Conservation (phyloP, 2,113 vertebrate species). For the Pelvicachromis taeniatus region DNA sequence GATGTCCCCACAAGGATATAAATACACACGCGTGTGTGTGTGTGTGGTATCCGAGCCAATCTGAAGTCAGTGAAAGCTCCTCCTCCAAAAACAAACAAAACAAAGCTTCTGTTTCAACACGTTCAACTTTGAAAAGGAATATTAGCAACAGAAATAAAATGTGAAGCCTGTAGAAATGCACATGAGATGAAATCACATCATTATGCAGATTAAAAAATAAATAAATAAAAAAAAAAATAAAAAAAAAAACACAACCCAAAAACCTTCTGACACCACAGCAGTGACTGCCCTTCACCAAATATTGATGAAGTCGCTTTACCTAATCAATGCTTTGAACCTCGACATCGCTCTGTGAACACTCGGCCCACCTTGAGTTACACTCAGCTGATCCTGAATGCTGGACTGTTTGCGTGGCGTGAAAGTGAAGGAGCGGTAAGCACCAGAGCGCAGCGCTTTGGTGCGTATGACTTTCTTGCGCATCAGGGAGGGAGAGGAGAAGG, state of each 20-base stretch:
- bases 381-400: conserved; percentile 72
- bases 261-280: conserved; percentile 7
- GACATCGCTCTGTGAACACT: conserved; percentile 67
- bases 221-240: accelerated
- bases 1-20: no score
- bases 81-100: background rate
- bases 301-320: conserved; percentile 57
- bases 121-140: background rate
- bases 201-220: background rate
- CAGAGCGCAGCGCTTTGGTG: conserved; percentile 86
- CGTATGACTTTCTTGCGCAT: conserved; percentile 92
- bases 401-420: conserved; percentile 80
- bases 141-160: background rate
- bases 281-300: conserved; percentile 7
- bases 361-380: conserved; percentile 68
- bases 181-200: background rate
- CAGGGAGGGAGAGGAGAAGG: conserved; percentile 82
- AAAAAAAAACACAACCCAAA: background rate
- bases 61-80: background rate
- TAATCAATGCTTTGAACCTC: conserved; percentile 68
- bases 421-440: conserved; percentile 90
- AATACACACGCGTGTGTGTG: no score
- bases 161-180: background rate
- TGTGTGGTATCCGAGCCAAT: background rate
- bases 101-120: background rate